Conservation (phyloP, 2,888 invertebrate species). For the Vanessa cardui region DNA sequence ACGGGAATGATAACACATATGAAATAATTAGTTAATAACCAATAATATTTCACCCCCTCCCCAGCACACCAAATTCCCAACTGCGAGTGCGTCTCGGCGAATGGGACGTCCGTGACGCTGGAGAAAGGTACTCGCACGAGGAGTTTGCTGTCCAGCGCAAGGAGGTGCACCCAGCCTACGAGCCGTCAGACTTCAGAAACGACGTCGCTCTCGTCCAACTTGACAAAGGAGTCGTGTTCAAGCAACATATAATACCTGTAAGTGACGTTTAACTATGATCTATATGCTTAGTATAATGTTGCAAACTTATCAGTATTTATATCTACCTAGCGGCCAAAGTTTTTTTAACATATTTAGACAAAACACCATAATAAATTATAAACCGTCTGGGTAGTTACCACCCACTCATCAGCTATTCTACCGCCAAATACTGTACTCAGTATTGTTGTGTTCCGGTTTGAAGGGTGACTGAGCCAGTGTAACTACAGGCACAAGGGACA, state of each 20-base stretch:
- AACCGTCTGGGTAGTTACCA: too few relatives aligned
- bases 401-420: too few relatives aligned
- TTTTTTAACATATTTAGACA: too few relatives aligned
- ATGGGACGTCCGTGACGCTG: conserved; percentile 94
- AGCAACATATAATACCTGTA: conserved; percentile 95
- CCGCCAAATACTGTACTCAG: too few relatives aligned
- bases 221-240: conserved; percentile 91
- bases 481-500: too few relatives aligned
- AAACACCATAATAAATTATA: too few relatives aligned
- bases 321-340: too few relatives aligned
- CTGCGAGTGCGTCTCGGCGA: conserved; percentile 95
- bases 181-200: conserved; percentile 95
- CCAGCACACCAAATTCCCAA: conserved; percentile 93
- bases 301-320: too few relatives aligned
- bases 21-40: background rate
- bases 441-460: too few relatives aligned
- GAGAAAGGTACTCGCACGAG: conserved; percentile 92
- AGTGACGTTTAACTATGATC: conserved; percentile 41
- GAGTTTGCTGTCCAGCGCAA: conserved; percentile 94
- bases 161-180: conserved; percentile 95
- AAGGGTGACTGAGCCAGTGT: too few relatives aligned
- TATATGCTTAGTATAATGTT: too few relatives aligned
- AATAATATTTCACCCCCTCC: conserved; percentile 40
- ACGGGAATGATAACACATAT: too few relatives aligned
- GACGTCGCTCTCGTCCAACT: conserved; percentile 93